Percentiles rank a stretch among this genome's conserved stretches.
Evolutionary conservation across 2,888 invertebrate genomes (phyloP).

Genomic region (Calameuta idolon): DNA sequence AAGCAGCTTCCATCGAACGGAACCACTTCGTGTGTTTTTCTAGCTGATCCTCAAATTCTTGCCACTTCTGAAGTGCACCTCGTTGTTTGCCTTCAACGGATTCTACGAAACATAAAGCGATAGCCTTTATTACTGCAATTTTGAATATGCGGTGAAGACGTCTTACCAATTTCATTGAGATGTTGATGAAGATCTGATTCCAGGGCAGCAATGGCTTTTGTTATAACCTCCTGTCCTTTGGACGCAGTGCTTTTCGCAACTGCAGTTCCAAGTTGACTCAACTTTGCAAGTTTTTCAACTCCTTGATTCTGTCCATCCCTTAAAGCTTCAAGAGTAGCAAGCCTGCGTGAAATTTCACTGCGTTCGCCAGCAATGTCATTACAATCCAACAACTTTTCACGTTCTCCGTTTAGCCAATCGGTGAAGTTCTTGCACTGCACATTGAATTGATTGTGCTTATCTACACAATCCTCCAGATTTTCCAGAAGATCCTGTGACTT

Average conservation of each 20-base stretch:
- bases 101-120: constrained; percentile 54
- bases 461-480: constrained; percentile 87
- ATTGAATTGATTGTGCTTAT: constrained; percentile 85
- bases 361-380: constrained; percentile 89
- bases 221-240: constrained; percentile 79
- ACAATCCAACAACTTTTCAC: constrained; percentile 83
- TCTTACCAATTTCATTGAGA: constrained; percentile 72
- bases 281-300: constrained; percentile 74
- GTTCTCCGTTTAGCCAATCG: constrained; percentile 85
- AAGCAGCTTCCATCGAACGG: constrained; percentile 83
- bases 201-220: constrained; percentile 79
- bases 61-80: constrained; percentile 84
- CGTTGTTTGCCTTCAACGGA: constrained; percentile 80
- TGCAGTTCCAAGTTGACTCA: constrained; percentile 75
- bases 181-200: constrained; percentile 77
- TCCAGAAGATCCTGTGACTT: constrained; percentile 89
- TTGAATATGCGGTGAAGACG: constrained; percentile 14
- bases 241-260: constrained; percentile 85
- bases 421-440: constrained; percentile 80
- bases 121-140: constrained; percentile 1
- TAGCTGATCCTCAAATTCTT: constrained; percentile 84
- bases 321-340: constrained; percentile 75
- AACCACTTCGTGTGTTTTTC: constrained; percentile 90
- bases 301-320: constrained; percentile 77
- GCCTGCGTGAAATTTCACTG: constrained; percentile 80